Percentiles rank a stretch among this genome's conserved stretches.
Conservation (phyloP, 30 jellyfish, hydroid and myxozoan genomes). For the Chrysaora quinquecirrha region DNA sequence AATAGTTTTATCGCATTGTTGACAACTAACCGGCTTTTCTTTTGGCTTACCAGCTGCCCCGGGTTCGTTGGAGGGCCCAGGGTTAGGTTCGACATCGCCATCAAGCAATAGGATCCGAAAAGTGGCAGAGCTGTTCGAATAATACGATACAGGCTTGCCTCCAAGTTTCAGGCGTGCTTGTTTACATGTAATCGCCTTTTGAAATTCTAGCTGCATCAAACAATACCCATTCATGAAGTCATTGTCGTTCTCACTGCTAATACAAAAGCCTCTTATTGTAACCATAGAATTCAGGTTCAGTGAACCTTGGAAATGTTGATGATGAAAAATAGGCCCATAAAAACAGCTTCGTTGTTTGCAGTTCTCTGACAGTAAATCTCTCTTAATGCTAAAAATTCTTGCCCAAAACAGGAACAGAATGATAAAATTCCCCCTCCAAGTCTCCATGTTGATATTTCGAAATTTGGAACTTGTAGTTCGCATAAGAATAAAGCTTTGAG, state of each 20-base stretch:
- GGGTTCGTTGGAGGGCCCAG: slow-evolving; percentile 11
- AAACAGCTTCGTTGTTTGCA: slow-evolving; percentile 10
- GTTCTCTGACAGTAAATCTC: slow-evolving; percentile 27
- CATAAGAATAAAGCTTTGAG: background rate
- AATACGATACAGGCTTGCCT: slow-evolving; percentile 35
- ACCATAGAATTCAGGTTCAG: slow-evolving; percentile 14
- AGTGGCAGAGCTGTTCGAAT: slow-evolving; percentile 18
- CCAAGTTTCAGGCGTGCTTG: slow-evolving; percentile 32
- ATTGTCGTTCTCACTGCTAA: background rate
- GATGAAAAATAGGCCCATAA: slow-evolving; percentile 21
- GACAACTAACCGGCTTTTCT: slow-evolving; percentile 1
- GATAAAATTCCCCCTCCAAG: too few relatives aligned
- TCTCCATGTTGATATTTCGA: too few relatives aligned
- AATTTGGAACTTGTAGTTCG: background rate
- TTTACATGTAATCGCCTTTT: slow-evolving; percentile 10
- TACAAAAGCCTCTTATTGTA: slow-evolving; percentile 8
- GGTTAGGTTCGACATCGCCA: slow-evolving; percentile 18
- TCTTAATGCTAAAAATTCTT: too few relatives aligned
- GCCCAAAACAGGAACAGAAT: too few relatives aligned
- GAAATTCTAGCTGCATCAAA: slow-evolving; percentile 7
- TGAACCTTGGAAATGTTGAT: slow-evolving; percentile 8
- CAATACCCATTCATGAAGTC: slow-evolving; percentile 21
- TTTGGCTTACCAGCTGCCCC: slow-evolving; percentile 1
- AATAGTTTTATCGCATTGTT: background rate
- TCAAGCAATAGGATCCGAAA: slow-evolving; percentile 16